These are phyloP conservation scores for Mesorhabditis spiculigera DNA, from an alignment of 2,888 invertebrate species.

Conservation along the genomic window DNA sequence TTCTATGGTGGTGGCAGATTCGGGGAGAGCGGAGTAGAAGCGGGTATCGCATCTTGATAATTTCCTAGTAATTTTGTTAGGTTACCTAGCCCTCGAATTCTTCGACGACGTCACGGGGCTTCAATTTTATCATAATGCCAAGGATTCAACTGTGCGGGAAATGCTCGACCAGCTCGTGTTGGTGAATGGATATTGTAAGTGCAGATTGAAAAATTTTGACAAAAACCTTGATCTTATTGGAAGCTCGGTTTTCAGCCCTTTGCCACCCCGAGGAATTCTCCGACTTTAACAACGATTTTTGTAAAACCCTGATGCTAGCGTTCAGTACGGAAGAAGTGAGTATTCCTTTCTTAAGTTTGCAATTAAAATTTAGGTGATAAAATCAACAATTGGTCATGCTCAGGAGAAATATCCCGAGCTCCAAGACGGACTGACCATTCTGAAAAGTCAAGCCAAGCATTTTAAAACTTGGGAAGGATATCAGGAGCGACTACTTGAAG, in stretches of 20 bases:
- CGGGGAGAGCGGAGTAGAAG: neutral
- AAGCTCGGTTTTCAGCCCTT: too few species aligned
- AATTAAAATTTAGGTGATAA: neutral
- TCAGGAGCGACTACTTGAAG: neutral
- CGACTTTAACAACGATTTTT: too few species aligned
- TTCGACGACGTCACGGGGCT: neutral
- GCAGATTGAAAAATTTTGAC: neutral
- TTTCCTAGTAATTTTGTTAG: neutral
- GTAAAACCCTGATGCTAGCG: too few species aligned
- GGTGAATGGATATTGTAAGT: neutral
- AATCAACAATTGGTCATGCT: neutral
- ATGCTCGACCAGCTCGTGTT: neutral
- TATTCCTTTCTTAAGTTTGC: too few species aligned
- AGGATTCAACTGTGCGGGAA: neutral
- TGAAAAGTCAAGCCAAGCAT: neutral
- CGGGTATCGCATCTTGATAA: neutral
- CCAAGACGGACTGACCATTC: neutral
- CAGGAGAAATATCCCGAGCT: neutral
- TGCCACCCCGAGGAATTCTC: too few species aligned
- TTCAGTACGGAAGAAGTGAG: too few species aligned
- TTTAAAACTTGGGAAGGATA: neutral
- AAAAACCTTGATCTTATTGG: too few species aligned
- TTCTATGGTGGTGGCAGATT: neutral
- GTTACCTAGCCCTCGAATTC: neutral
- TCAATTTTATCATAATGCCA: neutral